Conservation (phyloP, 2,888 invertebrate species). For the Diplazon laetatorius region DNA sequence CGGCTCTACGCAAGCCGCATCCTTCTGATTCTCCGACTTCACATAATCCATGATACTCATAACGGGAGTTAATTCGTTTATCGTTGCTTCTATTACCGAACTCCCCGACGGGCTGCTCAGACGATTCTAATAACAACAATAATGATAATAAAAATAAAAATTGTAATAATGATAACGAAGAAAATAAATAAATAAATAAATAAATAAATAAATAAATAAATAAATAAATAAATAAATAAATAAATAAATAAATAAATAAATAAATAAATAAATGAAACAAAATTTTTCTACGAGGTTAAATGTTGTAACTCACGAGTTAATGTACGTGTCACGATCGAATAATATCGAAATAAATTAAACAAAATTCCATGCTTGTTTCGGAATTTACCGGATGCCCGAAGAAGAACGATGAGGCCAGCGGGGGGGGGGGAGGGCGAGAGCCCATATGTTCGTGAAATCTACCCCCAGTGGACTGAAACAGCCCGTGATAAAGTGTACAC, state of each 20-base stretch:
- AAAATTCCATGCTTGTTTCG: constrained; percentile 20
- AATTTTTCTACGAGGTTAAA: constrained; percentile 6
- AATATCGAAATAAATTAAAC: constrained; percentile 41
- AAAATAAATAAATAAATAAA: constrained; percentile 7
- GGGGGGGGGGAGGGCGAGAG: neutral
- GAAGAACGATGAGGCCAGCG: neutral
- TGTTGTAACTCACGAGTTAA: constrained; percentile 11
- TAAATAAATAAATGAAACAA: neutral
- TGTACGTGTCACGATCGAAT: constrained; percentile 48
- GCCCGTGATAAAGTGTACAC: constrained; percentile 2
- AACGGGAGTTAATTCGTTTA: constrained; percentile 51
- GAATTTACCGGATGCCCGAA: constrained; percentile 32
- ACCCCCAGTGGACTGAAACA: constrained; percentile 41
- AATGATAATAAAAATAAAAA: too few species aligned
- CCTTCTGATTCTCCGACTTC: constrained; percentile 26
- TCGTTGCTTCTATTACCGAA: constrained; percentile 42
- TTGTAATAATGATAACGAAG: too few species aligned
- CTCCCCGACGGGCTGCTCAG: constrained; percentile 16
- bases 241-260: constrained; percentile 5
- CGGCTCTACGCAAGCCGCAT: constrained; percentile 40
- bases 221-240: constrained; percentile 9
- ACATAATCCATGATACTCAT: constrained; percentile 13
- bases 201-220: neutral
- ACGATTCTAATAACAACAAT: too few species aligned
- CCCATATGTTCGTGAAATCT: constrained; percentile 38